phyloP scores from a whole-genome alignment of 2,797 vertebrate species.

The Arnoldichthys spilopterus region DNA sequence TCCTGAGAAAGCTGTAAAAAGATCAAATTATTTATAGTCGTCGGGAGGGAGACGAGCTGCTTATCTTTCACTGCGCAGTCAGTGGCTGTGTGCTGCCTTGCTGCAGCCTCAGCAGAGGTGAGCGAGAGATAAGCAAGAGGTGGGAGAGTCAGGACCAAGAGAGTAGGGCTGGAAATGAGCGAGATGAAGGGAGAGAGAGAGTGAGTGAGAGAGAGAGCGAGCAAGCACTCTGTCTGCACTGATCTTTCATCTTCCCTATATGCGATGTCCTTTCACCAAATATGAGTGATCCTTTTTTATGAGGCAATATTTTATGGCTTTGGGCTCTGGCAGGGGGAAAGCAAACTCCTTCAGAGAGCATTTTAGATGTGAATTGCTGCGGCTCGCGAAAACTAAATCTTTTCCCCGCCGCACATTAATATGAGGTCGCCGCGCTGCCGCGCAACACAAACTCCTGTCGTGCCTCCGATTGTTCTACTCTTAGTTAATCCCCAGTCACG shows the following conservation, averaged over 20 bases:
- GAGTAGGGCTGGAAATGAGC: constrained; percentile 38
- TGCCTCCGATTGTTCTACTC: constrained; percentile 13
- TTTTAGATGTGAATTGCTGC: constrained; percentile 17
- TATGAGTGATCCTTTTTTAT: constrained; percentile 67
- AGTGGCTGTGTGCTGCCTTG: constrained; percentile 54
- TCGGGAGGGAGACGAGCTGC: constrained; percentile 64
- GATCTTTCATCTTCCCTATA: constrained; percentile 65
- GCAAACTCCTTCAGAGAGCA: constrained; percentile 21
- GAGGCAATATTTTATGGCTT: constrained; percentile 59
- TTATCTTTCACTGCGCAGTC: constrained; percentile 69
- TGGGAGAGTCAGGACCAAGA: constrained; percentile 22
- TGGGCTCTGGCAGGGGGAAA: constrained; percentile 35
- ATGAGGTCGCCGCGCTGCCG: neutral
- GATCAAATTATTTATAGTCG: constrained; percentile 76
- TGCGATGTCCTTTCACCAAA: constrained; percentile 66
- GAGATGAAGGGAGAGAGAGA: constrained; percentile 2
- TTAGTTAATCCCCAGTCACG: constrained; percentile 16
- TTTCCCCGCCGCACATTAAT: neutral
- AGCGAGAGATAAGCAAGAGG: constrained; percentile 39
- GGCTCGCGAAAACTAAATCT: constrained; percentile 16
- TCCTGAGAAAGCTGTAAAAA: constrained; percentile 70
- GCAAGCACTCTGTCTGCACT: constrained; percentile 37
- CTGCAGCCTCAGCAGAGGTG: constrained; percentile 59
- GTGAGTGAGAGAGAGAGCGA: neutral
- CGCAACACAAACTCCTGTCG: neutral